phyloP scores from a whole-genome alignment of 2,888 invertebrate species.

The Crematogaster levior region DNA sequence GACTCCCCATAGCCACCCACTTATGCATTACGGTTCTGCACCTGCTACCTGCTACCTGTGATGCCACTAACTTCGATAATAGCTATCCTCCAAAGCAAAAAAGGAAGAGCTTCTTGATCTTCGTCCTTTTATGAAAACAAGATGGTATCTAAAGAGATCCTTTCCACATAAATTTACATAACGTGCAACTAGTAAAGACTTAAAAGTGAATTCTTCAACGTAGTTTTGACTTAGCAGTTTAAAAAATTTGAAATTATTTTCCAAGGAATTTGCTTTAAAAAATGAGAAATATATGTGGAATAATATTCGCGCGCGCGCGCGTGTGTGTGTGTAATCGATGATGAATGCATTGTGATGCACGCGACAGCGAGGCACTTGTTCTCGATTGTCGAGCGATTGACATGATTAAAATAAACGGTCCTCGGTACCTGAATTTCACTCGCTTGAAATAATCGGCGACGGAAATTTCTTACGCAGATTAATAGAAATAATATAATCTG shows the following conservation, averaged over 20 bases:
- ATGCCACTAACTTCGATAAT: neutral
- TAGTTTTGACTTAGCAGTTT: neutral
- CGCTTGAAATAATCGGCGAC: conserved; percentile 22
- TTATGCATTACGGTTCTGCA: conserved; percentile 67
- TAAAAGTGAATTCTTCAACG: neutral
- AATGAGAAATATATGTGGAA: too few species aligned
- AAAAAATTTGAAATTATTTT: neutral
- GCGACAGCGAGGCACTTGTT: conserved; percentile 49
- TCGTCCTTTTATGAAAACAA: neutral
- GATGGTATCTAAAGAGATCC: neutral
- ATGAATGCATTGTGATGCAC: conserved; percentile 16
- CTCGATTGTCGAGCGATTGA: conserved; percentile 47
- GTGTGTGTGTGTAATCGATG: neutral
- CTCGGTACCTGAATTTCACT: neutral
- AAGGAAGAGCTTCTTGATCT: neutral
- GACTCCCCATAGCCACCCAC: conserved; percentile 64
- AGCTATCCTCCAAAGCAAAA: neutral
- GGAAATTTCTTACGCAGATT: neutral
- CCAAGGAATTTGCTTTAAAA: neutral
- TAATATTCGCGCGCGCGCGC: too few species aligned
- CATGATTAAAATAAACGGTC: conserved; percentile 41
- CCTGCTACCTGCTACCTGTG: conserved; percentile 65
- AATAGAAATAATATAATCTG: neutral
- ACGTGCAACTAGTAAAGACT: neutral
- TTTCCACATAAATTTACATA: neutral